These are phyloP conservation scores for Triops cancriformis DNA, from an alignment of 1,140 invertebrate species.

Conservation along the genomic window DNA sequence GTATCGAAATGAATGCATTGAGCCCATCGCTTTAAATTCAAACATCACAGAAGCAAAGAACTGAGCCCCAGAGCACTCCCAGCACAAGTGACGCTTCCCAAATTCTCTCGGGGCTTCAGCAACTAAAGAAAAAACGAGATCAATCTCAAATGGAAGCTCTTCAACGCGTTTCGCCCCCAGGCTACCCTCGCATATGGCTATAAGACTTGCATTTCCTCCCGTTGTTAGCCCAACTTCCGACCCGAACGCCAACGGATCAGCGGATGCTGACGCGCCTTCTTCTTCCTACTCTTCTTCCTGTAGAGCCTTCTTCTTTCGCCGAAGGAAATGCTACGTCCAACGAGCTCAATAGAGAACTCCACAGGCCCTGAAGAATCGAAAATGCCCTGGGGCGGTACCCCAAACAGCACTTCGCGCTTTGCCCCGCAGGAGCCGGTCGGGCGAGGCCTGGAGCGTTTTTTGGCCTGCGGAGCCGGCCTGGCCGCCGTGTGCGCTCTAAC, in stretches of 20 bases:
- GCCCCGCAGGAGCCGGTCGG: not conserved
- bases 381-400: not conserved
- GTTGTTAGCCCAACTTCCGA: not conserved
- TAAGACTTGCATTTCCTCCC: not conserved
- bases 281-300: not conserved
- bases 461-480: constrained; percentile 16
- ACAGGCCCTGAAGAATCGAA: not conserved
- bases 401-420: constrained; percentile 16
- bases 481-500: constrained; percentile 17
- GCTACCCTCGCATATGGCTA: not conserved
- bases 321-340: not conserved
- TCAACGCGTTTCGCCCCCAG: not conserved
- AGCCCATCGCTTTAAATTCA: too few relatives aligned
- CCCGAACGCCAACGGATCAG: not conserved
- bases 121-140: not conserved
- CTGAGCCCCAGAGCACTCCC: too few relatives aligned
- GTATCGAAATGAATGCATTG: too few relatives aligned
- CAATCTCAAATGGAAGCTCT: not conserved
- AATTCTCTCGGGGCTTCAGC: too few relatives aligned
- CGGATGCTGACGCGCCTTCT: not conserved
- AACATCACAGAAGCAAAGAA: too few relatives aligned
- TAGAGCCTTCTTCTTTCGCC: not conserved
- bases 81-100: too few relatives aligned
- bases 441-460: not conserved
- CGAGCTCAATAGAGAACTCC: not conserved